phyloP scores from a whole-genome alignment of 2,113 vertebrate species.

The Entelurus aequoreus region DNA sequence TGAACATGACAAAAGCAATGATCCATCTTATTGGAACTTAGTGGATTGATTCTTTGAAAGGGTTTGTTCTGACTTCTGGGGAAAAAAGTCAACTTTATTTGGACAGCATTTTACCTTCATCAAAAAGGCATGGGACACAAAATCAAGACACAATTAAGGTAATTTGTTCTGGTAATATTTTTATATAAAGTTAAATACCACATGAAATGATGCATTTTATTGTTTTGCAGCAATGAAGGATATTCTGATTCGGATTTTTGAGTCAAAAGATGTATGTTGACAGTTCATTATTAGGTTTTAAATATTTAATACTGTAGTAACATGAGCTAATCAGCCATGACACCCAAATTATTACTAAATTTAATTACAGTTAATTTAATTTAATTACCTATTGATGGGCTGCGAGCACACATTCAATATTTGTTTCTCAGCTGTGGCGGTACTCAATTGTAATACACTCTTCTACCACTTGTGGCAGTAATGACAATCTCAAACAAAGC shows the following conservation, averaged over 20 bases:
- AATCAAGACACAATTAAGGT: slow-evolving; percentile 61
- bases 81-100: slow-evolving; percentile 21
- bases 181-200: too few relatives aligned
- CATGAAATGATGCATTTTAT: too few relatives aligned
- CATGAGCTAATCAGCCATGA: background rate
- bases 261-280: too few relatives aligned
- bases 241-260: too few relatives aligned
- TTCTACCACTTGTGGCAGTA: too few relatives aligned
- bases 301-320: background rate
- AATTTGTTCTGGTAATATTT: slow-evolving; percentile 11
- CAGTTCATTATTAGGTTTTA: background rate
- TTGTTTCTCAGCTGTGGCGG: too few relatives aligned
- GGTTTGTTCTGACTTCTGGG: slow-evolving; percentile 1
- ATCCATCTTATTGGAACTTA: background rate
- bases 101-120: slow-evolving; percentile 43
- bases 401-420: too few relatives aligned
- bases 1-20: slow-evolving; percentile 28
- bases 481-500: too few relatives aligned
- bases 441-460: too few relatives aligned
- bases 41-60: slow-evolving; percentile 5
- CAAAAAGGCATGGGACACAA: slow-evolving; percentile 37
- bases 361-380: too few relatives aligned
- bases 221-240: too few relatives aligned
- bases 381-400: too few relatives aligned
- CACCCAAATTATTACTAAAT: slow-evolving; percentile 30